Evolutionary conservation across 2,113 vertebrate genomes (phyloP).

Genomic region (Galemys pyrenaicus): DNA sequence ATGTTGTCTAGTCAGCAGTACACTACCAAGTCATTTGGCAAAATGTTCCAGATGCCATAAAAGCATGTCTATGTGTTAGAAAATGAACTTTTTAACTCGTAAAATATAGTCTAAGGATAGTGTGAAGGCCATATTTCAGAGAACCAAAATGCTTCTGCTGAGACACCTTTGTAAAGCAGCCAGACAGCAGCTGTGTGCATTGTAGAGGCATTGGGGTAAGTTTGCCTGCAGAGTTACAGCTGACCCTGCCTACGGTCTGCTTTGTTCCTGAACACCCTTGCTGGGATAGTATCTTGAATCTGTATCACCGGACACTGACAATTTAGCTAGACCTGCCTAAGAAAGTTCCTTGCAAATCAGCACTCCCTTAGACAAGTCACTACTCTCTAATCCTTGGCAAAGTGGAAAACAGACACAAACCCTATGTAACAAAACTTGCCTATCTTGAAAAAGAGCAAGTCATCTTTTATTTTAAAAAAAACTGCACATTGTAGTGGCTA

Average conservation of each 20-base stretch:
- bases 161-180: constrained; percentile 81
- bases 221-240: constrained; percentile 76
- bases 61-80: constrained; percentile 78
- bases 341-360: background rate
- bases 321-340: rapidly evolving
- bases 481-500: background rate
- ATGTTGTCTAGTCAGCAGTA: constrained; percentile 79
- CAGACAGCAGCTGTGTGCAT: constrained; percentile 83
- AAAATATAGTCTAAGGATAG: constrained; percentile 67
- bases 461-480: background rate
- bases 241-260: constrained; percentile 58
- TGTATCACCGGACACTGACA: background rate
- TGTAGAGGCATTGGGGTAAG: constrained; percentile 81
- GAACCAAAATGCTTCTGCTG: constrained; percentile 69
- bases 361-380: rapidly evolving
- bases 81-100: constrained; percentile 67
- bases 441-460: background rate
- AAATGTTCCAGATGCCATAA: constrained; percentile 82
- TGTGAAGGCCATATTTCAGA: constrained; percentile 61
- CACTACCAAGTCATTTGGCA: constrained; percentile 72
- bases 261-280: constrained; percentile 53
- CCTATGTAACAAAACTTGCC: background rate
- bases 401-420: background rate
- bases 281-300: constrained; percentile 15
- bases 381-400: background rate